Percentiles rank a stretch among this genome's conserved stretches.
phyloP scores from a whole-genome alignment of 2,113 vertebrate genomes.

The Mixornis gularis region DNA sequence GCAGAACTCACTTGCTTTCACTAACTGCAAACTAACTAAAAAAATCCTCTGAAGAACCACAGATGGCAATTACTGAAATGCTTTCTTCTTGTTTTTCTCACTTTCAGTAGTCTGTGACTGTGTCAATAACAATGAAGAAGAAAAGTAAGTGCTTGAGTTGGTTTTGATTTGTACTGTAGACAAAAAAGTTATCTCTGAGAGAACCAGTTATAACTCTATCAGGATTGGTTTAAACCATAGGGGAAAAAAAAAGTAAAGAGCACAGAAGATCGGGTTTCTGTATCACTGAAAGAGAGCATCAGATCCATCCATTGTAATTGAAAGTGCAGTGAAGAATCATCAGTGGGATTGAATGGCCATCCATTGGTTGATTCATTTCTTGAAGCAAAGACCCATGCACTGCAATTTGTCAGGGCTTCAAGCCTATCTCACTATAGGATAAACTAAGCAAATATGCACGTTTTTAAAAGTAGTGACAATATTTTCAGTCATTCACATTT shows the following conservation, averaged over 20 bases:
- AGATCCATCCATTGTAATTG: neutral
- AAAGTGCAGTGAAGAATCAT: neutral
- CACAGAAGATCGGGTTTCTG: neutral
- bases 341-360: neutral
- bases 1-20: neutral
- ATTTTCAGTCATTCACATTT: neutral
- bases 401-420: neutral
- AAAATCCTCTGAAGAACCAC: neutral
- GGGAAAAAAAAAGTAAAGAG: neutral
- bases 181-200: neutral
- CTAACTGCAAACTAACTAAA: neutral
- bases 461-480: neutral
- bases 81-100: neutral
- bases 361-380: fast-evolving
- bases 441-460: neutral
- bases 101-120: neutral
- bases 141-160: neutral
- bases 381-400: neutral
- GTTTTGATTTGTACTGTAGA: neutral
- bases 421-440: neutral
- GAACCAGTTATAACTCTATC: neutral
- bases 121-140: neutral
- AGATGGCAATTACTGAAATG: neutral
- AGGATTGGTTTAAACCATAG: neutral
- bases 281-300: neutral